Conservation (phyloP, 2,888 invertebrate genomes). For the Idaea aversata region DNA sequence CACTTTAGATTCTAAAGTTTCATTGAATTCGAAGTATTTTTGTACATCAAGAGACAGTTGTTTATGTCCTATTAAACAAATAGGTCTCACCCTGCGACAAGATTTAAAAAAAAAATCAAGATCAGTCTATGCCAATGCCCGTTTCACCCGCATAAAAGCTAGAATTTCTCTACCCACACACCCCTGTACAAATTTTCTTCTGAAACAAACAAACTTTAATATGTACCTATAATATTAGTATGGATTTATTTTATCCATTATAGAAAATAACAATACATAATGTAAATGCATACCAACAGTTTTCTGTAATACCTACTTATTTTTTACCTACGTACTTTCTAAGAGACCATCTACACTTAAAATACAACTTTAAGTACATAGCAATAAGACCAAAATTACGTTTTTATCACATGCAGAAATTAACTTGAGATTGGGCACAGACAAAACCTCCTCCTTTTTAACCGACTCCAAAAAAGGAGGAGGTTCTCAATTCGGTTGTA, state of each 20-base stretch:
- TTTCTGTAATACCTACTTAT: neutral
- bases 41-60: too few relatives aligned
- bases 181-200: neutral
- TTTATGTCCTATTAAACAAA: too few relatives aligned
- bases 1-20: too few relatives aligned
- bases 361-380: constrained; percentile 8
- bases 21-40: too few relatives aligned
- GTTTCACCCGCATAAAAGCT: too few relatives aligned
- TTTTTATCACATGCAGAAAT: neutral
- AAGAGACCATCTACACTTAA: constrained; percentile 5
- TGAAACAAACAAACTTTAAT: neutral
- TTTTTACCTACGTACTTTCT: neutral
- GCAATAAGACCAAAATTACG: neutral
- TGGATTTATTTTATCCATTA: neutral
- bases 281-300: neutral
- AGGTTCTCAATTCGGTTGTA: too few relatives aligned
- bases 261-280: neutral
- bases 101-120: too few relatives aligned
- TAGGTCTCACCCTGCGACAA: too few relatives aligned
- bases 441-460: too few relatives aligned
- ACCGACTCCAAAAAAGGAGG: too few relatives aligned
- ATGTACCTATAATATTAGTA: neutral
- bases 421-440: neutral
- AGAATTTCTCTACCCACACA: too few relatives aligned
- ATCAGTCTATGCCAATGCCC: too few relatives aligned